Evolutionary conservation across 2,888 invertebrate genomes (phyloP), one percentile per base, ranked within the genome.

Genomic region (Rhorus exstirpatorius): DNA sequence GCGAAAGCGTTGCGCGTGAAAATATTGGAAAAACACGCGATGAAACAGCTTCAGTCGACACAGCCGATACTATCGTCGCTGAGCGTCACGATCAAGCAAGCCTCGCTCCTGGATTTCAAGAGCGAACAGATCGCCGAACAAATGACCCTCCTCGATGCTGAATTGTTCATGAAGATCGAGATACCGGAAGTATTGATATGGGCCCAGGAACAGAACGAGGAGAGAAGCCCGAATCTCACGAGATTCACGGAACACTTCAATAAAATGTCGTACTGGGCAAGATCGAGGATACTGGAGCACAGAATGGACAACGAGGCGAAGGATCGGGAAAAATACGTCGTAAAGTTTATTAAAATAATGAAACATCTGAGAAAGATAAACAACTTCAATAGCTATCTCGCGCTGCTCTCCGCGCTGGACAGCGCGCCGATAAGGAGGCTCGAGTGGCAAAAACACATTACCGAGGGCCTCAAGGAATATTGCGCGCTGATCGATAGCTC

Each of bases 171-270:
- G 92, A 97, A 98, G 91, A 98, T 99, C 88, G 99, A 99, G 93
- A 98, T 99, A 83, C 98, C 99, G 0, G 99, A 99, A 94, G 97
- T 99, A 84, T 94, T 99, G 85, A 96, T 98, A 87, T 99, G 99
- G 99, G 98, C 99, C 44, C 97, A 98, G 90, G 98, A 99, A 92
- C 99, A 99, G 93, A 98, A 97, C 86, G 99, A 99, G 93, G 99
- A 99, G 92, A 95, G 97, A 87, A 98, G 99, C 91, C 99, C 99
- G 1, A 99, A 99, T 93, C 95, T 99, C 78, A 99, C 98, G 38
- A 94, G 97, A 86, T 99, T 99, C 92, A 99, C 99, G 0, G 99
- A 99, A 93, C 99, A 99, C 93, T 99, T 99, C 93, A 99, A 99
- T 93, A 99, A 99, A 94, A 98, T 99, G 98, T 99, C 99, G 79